Conservation (phyloP, 1,140 invertebrate species). For the Solenopsis fugax region DNA sequence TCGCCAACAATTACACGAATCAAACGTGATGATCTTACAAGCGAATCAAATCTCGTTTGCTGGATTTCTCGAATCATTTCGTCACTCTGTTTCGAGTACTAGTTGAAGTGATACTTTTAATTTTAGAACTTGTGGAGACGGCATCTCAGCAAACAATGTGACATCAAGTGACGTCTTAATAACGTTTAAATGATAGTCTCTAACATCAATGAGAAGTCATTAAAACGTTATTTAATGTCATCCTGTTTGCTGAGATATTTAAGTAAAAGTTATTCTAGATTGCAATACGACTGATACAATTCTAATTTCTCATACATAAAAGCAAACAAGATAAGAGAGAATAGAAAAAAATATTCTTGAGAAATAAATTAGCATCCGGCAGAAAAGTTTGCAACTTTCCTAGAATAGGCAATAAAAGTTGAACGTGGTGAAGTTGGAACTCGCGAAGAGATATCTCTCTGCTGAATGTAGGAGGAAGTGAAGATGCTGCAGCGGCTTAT, state of each 20-base stretch:
- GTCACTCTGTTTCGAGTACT: background rate
- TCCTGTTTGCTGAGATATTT: background rate
- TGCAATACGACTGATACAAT: background rate
- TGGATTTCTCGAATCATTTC: background rate
- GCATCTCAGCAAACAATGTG: too few relatives aligned
- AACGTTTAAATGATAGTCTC: too few relatives aligned
- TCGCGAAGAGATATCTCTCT: background rate
- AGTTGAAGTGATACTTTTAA: background rate
- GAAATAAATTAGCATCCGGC: background rate
- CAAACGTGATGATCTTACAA: background rate
- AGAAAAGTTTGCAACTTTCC: background rate
- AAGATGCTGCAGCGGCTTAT: conserved; percentile 51
- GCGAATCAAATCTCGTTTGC: background rate
- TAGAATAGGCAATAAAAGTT: background rate
- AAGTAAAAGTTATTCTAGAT: background rate
- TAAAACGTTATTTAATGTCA: too few relatives aligned
- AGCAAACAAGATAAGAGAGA: background rate
- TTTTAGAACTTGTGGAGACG: background rate
- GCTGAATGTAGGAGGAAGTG: conserved; percentile 25
- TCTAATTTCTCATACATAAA: background rate
- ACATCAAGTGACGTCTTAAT: too few relatives aligned
- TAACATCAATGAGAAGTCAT: too few relatives aligned
- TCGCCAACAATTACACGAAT: background rate
- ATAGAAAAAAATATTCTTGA: background rate
- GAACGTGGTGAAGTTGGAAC: background rate